phyloP scores from a whole-genome alignment of 92 coral and sea anemone genomes.

The Porites evermanni region DNA sequence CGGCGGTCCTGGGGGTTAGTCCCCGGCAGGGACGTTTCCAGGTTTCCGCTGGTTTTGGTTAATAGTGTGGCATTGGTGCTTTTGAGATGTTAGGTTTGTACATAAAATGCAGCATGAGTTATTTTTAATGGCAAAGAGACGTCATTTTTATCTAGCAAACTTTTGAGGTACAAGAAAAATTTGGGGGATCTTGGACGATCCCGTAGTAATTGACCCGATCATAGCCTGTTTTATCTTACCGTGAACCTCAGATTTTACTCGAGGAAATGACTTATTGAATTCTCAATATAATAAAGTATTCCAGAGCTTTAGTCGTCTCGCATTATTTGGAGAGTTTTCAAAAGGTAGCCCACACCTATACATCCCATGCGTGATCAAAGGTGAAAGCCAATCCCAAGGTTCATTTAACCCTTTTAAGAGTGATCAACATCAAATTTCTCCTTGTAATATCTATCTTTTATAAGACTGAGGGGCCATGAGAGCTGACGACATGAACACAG shows the following conservation, averaged over 20 bases:
- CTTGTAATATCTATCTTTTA: too few relatives aligned
- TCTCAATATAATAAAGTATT: constrained; percentile 9
- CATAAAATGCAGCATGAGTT: constrained; percentile 48
- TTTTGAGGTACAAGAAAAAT: background rate
- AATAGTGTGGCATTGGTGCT: constrained; percentile 45
- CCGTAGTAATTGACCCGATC: too few relatives aligned
- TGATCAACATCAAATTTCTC: too few relatives aligned
- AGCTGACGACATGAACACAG: too few relatives aligned
- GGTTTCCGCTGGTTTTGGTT: too few relatives aligned
- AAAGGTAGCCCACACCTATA: background rate
- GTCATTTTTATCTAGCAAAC: constrained; percentile 11
- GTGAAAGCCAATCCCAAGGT: too few relatives aligned
- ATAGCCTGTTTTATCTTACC: background rate
- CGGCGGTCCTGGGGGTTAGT: too few relatives aligned
- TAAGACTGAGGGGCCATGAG: too few relatives aligned
- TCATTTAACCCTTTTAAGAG: too few relatives aligned
- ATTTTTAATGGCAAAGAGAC: constrained; percentile 49
- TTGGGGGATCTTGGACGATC: background rate
- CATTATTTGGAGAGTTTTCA: background rate
- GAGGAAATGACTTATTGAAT: background rate
- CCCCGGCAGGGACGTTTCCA: too few relatives aligned
- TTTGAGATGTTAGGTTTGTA: constrained; percentile 51
- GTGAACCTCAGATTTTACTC: constrained; percentile 7
- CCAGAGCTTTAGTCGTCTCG: background rate
- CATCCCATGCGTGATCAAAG: too few relatives aligned